These are phyloP conservation scores for Pedionomus torquatus DNA, from an alignment of 2,113 vertebrate genomes.

Conservation along the genomic window DNA sequence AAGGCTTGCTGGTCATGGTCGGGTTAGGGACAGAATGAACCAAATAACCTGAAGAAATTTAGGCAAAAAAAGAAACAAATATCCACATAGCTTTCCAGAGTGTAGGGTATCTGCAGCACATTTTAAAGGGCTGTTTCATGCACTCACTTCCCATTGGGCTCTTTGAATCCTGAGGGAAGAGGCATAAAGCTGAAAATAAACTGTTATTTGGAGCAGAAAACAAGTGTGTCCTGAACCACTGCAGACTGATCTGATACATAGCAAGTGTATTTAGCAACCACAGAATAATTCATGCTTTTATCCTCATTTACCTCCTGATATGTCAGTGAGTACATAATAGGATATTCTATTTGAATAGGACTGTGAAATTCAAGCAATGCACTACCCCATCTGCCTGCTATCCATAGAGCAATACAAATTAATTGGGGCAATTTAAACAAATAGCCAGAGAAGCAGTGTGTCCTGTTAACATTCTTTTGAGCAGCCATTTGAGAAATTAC, in stretches of 20 bases:
- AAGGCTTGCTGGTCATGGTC: background rate
- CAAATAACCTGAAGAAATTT: background rate
- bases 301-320: background rate
- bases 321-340: background rate
- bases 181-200: background rate
- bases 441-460: background rate
- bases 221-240: background rate
- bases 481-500: background rate
- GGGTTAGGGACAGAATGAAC: background rate
- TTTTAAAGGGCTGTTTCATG: background rate
- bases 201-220: background rate
- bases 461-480: background rate
- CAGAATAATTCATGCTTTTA: background rate
- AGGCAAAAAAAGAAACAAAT: background rate
- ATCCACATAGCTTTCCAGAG: background rate
- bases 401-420: background rate
- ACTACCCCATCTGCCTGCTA: background rate
- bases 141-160: background rate
- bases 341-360: background rate
- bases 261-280: background rate
- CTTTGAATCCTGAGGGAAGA: background rate
- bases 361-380: background rate
- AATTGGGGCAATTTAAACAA: background rate
- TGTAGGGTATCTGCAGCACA: background rate
- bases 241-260: background rate